phyloP scores from a whole-genome alignment of 2,797 vertebrate genomes.

The Bufotes viridis region DNA sequence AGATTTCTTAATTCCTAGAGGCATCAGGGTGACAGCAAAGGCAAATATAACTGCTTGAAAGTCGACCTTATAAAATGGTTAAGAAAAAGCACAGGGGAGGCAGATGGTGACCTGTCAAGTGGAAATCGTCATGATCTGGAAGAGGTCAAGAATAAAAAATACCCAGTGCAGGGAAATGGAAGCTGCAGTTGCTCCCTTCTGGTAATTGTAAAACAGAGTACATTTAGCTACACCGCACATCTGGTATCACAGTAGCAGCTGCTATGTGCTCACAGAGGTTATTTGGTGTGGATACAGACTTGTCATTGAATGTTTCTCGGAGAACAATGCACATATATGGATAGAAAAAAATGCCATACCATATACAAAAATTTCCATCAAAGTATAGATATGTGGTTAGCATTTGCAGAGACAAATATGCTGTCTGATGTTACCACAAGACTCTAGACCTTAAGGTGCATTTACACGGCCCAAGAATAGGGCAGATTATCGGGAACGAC shows the following conservation, averaged over 20 bases:
- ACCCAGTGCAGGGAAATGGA: slow-evolving; percentile 19
- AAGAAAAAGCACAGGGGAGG: slow-evolving; percentile 24
- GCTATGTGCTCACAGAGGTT: slow-evolving; percentile 15
- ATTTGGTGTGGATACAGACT: not conserved
- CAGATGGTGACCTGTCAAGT: slow-evolving; percentile 62
- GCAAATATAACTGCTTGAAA: slow-evolving; percentile 26
- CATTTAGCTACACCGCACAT: slow-evolving; percentile 55
- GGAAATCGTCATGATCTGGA: slow-evolving; percentile 51
- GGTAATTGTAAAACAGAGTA: slow-evolving; percentile 41
- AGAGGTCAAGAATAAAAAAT: slow-evolving; percentile 55
- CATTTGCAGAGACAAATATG: not conserved
- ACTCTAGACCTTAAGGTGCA: not conserved
- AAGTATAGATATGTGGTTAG: not conserved
- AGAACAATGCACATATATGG: not conserved
- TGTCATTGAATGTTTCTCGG: not conserved
- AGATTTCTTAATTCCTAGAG: not conserved
- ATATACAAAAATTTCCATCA: not conserved
- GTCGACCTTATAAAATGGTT: slow-evolving; percentile 39
- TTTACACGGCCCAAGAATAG: too few species aligned
- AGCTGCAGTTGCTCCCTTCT: slow-evolving; percentile 37
- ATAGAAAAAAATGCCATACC: not conserved
- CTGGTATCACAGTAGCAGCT: slow-evolving; percentile 52
- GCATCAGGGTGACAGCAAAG: slow-evolving; percentile 18
- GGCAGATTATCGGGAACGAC: too few species aligned
- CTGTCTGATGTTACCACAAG: not conserved